Evolutionary conservation across 2,888 invertebrate genomes (phyloP).

Genomic region (Harpalus rufipes): DNA sequence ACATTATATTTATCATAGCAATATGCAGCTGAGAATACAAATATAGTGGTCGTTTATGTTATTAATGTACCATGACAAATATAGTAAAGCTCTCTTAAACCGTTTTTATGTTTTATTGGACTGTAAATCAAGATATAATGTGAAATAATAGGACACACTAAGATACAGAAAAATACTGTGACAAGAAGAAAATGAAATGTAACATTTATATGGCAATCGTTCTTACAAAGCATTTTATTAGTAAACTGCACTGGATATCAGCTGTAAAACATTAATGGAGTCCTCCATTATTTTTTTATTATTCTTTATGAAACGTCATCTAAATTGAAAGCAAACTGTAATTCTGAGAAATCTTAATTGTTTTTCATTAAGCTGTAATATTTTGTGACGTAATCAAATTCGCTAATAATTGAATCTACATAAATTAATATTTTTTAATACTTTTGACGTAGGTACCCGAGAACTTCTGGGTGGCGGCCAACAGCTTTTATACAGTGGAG

Average conservation of each 20-base stretch:
- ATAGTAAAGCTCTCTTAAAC: not conserved
- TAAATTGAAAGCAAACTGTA: no score
- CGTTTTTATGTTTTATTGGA: not conserved
- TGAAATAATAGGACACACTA: not conserved
- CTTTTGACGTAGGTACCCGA: no score
- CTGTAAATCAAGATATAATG: not conserved
- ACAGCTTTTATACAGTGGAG: no score
- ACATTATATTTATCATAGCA: not conserved
- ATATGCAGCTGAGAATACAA: not conserved
- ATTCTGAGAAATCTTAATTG: no score
- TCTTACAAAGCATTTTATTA: not conserved
- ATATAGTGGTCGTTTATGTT: not conserved
- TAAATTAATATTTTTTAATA: no score
- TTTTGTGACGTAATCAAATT: no score
- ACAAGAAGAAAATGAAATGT: not conserved
- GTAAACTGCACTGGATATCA: not conserved
- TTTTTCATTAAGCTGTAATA: no score
- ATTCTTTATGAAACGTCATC: no score
- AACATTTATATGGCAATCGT: not conserved
- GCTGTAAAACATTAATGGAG: no score
- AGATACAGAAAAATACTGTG: constrained; percentile 2
- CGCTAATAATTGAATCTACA: no score
- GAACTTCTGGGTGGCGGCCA: no score
- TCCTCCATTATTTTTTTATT: no score
- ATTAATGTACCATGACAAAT: not conserved